phyloP scores from a whole-genome alignment of 2,113 vertebrate species.

The Centropus unirufus region DNA sequence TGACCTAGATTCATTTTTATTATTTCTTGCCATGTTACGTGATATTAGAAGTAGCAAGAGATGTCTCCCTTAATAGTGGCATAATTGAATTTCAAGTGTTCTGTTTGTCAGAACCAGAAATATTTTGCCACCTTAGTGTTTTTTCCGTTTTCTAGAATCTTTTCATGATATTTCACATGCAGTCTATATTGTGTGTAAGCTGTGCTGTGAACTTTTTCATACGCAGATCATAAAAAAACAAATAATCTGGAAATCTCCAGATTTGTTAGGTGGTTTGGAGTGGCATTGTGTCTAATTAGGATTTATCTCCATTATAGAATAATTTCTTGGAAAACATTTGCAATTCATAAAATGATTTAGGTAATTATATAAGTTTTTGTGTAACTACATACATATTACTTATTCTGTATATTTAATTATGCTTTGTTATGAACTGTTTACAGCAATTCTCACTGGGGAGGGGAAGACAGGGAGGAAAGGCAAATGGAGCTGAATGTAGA shows the following conservation, averaged over 20 bases:
- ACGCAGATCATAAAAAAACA: background rate
- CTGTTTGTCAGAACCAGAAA: background rate
- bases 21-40: fast-evolving
- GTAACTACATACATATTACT: conserved; percentile 66
- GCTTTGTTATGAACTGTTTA: conserved; percentile 59
- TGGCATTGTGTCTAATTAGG: background rate
- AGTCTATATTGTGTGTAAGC: background rate
- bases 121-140: background rate
- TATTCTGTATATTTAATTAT: conserved; percentile 60
- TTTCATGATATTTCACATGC: background rate
- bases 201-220: background rate
- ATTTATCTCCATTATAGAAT: background rate
- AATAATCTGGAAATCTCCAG: background rate
- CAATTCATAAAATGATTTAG: conserved; percentile 36
- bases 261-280: conserved; percentile 47
- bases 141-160: background rate
- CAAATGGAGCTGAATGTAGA: conserved; percentile 36
- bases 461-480: background rate
- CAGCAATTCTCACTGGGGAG: background rate
- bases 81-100: background rate
- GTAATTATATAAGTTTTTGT: conserved; percentile 45
- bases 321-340: conserved; percentile 22
- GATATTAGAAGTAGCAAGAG: background rate
- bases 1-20: background rate
- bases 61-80: background rate